Evolutionary conservation across 2,888 invertebrate genomes (phyloP).

Genomic region (Ceriagrion tenellum): DNA sequence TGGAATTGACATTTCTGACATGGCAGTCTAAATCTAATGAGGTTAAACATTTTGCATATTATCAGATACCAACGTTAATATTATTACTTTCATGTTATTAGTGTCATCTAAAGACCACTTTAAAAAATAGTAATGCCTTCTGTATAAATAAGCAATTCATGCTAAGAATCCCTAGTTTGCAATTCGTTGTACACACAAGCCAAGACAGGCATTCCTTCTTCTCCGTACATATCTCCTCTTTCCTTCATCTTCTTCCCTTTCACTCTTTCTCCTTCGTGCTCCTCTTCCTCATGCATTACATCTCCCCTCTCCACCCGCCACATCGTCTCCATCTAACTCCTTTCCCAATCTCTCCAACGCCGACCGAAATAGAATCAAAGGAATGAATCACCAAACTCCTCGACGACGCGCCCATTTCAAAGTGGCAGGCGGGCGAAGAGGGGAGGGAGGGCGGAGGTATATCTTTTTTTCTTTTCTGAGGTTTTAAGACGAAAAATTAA

Average conservation of each 20-base stretch:
- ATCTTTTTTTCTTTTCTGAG: background rate
- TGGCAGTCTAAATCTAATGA: too few species aligned
- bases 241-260: too few species aligned
- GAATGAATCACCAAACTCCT: background rate
- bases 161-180: background rate
- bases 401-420: background rate
- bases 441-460: too few species aligned
- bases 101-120: too few species aligned
- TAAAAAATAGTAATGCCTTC: too few species aligned
- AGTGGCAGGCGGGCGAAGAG: background rate
- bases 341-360: background rate
- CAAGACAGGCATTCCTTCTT: background rate
- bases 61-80: too few species aligned
- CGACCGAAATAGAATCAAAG: conserved; percentile 3
- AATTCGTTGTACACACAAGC: background rate
- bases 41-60: too few species aligned
- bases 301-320: background rate
- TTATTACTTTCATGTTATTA: too few species aligned
- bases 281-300: background rate
- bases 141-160: too few species aligned
- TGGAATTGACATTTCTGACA: too few species aligned
- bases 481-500: conserved; percentile 5
- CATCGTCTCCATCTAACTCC: background rate
- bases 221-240: too few species aligned
- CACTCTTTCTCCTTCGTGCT: too few species aligned